These are phyloP conservation scores for Mobula hypostoma DNA, from an alignment of 2,113 vertebrate genomes.

Conservation along the genomic window DNA sequence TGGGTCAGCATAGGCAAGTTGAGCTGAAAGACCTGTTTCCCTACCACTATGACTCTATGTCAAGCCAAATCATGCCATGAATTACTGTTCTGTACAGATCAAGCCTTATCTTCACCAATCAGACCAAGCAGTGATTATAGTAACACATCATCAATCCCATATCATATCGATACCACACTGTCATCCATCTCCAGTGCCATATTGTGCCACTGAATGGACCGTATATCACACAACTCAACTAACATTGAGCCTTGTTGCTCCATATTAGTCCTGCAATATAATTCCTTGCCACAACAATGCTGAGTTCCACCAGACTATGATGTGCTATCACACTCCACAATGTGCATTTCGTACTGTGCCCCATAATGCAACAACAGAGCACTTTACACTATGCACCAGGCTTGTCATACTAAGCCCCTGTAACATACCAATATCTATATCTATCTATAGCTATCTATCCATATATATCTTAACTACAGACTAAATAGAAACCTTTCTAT, in stretches of 20 bases:
- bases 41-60: not conserved
- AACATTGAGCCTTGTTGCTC: not conserved
- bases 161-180: too few species aligned
- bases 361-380: not conserved
- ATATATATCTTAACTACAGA: not conserved
- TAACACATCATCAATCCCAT: too few species aligned
- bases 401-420: not conserved
- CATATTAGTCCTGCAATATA: not conserved
- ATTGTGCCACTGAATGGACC: not conserved
- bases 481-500: not conserved
- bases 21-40: too few species aligned
- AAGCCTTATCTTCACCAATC: not conserved
- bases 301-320: not conserved
- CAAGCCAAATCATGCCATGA: too few species aligned
- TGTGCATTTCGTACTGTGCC: not conserved
- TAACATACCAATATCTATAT: not conserved
- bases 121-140: too few species aligned
- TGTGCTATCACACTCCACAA: not conserved
- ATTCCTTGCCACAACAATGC: not conserved
- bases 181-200: too few species aligned
- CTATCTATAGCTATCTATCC: not conserved
- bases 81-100: too few species aligned
- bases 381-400: not conserved
- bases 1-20: too few species aligned
- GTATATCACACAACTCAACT: not conserved